Evolutionary conservation across 2,797 vertebrate genomes (phyloP), one percentile per base, ranked within the genome.

Genomic region (Poecilia velifera): DNA sequence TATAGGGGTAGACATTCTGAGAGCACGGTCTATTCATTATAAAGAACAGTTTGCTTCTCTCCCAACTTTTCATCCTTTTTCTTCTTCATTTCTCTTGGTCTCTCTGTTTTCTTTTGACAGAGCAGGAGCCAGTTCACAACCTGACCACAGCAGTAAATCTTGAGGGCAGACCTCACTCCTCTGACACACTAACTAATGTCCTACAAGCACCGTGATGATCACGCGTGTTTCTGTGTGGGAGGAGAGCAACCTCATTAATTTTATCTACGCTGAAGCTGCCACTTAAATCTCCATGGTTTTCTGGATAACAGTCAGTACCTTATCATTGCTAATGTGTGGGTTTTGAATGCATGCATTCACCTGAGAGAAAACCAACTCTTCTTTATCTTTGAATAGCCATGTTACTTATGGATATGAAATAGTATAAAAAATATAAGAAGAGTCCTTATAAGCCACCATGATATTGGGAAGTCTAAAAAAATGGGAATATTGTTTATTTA

Each of bases 111-210:
- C 55, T 62, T 39, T 64, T 78, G 84, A 77, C 68, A 78, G 78
- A 73, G 76, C 76, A 73, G 73, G 72, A 85, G 77, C 72, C 78
- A 77, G 78, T 39, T 76, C 79, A 78, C 73, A 64, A 86, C 89
- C 73, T 84, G 62, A 5, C 86, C 20, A 6, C 4, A 59, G 72
- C 41, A 46, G 85, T 92, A 91, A 91, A 93, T 94, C 90, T 87
- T 77, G 71, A 77, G 81, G 85, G 88, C 83, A 74, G 88, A 90
- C 81, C 84, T 86, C 82, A 82, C 72, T 82, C 85, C 82, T 88
- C 76, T 83, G 86, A 86, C 82, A 85, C 72, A 76, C 79, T 76
- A 77, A 79, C 83, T 91, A 93, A 95, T 94, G 91, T 87, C 88
- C 86, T 84, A 78, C 86, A 83, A 93, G 81, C 74, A 83, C 87